Evolutionary conservation across 2,113 vertebrate genomes (phyloP), one percentile per base, ranked within the genome.

Genomic region (Urocolius indicus): DNA sequence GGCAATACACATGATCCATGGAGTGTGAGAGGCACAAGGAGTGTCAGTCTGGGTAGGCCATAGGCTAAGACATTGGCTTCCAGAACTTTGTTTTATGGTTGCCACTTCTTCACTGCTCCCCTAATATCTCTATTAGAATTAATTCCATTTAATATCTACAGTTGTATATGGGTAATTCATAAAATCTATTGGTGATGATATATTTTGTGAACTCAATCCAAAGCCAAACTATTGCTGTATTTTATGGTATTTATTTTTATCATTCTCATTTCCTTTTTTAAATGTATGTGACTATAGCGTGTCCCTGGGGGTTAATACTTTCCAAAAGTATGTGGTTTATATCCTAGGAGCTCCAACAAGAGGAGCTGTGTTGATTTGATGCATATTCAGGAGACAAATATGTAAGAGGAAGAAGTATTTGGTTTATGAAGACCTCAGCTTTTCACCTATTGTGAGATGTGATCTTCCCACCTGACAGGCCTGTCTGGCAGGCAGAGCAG

Each of bases 251-350:
- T 94, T 95, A 75, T 87, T 92, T 88, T 77, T 89, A 57, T 45
- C 27, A 62, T 63, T 94, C 38, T 67, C 34, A 55, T 76, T 95
- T 89, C 61, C 73, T 90, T 92, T 84, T 69, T 62, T 79, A 10
- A 41, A 20, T 14, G 27, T 66, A 29, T 24, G 48, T 78, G 48
- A 66, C 73, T 34, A 24, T 2, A 90, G 32, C 23, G 55, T 24
- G 27, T 51, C 17, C 29, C 43, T 41, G 30, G 5, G 15, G 11
- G n/a, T 15, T 29, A 68, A 63, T 54, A 54, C 10, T 65, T 90
- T 62, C 23, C n/a, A 46, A 49, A 84, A 89, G 62, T 19, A 32
- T 72, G 51, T 66, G 22, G 16, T 34, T 21, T 34, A 34, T 66
- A 36, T 18, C 71, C 74, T 57, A 43, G 49, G 67, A 79, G 19